Evolutionary conservation across 2,888 invertebrate genomes (phyloP).

Genomic region (Morpho achilles): DNA sequence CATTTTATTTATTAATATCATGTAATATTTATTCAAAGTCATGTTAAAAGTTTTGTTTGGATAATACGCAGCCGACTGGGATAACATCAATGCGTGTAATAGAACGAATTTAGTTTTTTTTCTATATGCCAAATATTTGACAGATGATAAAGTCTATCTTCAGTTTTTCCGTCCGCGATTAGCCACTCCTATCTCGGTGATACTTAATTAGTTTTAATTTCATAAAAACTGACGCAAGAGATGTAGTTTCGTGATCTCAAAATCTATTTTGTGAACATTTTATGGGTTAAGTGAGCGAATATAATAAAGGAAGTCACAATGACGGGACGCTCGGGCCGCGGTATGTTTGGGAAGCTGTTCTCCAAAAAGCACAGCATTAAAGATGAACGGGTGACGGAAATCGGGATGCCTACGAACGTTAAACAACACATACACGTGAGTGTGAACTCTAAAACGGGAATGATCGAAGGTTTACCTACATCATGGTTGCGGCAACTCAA

Average conservation of each 20-base stretch:
- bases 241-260: slow-evolving; percentile 52
- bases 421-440: slow-evolving; percentile 93
- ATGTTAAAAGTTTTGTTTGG: no score
- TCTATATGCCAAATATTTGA: slow-evolving; percentile 27
- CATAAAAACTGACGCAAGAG: slow-evolving; percentile 42
- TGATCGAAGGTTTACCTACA: slow-evolving; percentile 90
- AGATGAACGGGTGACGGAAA: slow-evolving; percentile 81
- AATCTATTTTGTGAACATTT: slow-evolving; percentile 40
- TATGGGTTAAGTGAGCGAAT: slow-evolving; percentile 30
- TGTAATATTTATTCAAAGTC: no score
- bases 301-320: slow-evolving; percentile 53
- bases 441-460: slow-evolving; percentile 89
- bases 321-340: slow-evolving; percentile 71
- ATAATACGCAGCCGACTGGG: no score
- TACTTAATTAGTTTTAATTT: slow-evolving; percentile 46
- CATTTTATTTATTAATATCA: no score
- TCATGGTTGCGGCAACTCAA: slow-evolving; percentile 90
- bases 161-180: slow-evolving; percentile 61
- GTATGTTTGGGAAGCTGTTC: slow-evolving; percentile 74
- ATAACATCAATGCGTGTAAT: slow-evolving; percentile 9
- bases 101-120: slow-evolving; percentile 11
- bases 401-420: slow-evolving; percentile 91
- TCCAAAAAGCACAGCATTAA: slow-evolving; percentile 63
- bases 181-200: slow-evolving; percentile 66
- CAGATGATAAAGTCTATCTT: slow-evolving; percentile 30